Conservation (phyloP, 2,113 vertebrate species). For the Gavia stellata region DNA sequence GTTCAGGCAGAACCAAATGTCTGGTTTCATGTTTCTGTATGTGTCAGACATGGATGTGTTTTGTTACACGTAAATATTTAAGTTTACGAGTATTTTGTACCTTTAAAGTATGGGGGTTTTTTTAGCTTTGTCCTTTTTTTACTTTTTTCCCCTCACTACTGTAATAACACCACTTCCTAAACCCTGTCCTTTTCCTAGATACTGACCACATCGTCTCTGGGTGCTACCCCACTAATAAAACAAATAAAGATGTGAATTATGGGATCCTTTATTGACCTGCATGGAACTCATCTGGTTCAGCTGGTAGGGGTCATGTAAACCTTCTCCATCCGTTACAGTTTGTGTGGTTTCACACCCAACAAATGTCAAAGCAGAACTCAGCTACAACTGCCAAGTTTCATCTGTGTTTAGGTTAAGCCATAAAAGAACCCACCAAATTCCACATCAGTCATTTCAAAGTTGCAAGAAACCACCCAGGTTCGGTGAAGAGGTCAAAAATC, state of each 20-base stretch:
- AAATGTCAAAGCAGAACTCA: conserved; percentile 42
- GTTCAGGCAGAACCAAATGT: neutral
- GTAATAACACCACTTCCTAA: neutral
- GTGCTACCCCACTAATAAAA: conserved; percentile 11
- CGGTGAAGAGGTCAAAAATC: neutral
- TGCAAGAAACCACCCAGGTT: conserved; percentile 47
- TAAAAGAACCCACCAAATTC: conserved; percentile 48
- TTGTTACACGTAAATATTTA: neutral
- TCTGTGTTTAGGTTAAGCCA: conserved; percentile 30
- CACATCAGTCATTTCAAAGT: neutral
- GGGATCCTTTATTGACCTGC: conserved; percentile 1
- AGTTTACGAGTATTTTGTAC: neutral
- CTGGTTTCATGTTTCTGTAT: neutral
- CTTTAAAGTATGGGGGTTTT: neutral
- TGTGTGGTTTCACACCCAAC: conserved; percentile 55
- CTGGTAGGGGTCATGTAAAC: conserved; percentile 28
- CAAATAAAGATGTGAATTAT: neutral
- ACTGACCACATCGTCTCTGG: conserved; percentile 9
- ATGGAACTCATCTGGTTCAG: neutral
- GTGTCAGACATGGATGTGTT: neutral
- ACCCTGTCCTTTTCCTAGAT: neutral
- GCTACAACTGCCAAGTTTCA: conserved; percentile 17
- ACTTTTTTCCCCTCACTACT: neutral
- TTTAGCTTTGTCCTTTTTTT: neutral
- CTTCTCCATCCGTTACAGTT: neutral